Conservation (phyloP, 2,888 invertebrate species). For the Philopedon plagiatum region DNA sequence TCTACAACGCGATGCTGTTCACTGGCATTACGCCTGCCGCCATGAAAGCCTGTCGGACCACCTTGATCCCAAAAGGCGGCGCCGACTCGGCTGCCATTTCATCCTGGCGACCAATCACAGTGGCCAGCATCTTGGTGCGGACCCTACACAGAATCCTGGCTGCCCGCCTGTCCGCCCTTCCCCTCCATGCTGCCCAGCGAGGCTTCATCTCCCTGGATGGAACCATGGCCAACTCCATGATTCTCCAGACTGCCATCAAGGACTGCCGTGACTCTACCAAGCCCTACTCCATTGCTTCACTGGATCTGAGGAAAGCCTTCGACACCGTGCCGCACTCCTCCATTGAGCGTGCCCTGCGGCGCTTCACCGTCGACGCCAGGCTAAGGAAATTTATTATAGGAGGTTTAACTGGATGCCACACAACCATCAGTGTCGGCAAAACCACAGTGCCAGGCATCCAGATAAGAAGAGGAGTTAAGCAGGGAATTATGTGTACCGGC, state of each 20-base stretch:
- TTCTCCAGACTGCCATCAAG: slow-evolving; percentile 37
- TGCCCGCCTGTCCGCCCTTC: slow-evolving; percentile 7
- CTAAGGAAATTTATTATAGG: slow-evolving; percentile 29
- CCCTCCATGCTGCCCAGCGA: slow-evolving; percentile 38
- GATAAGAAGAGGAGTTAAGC: slow-evolving; percentile 45
- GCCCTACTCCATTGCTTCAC: slow-evolving; percentile 30
- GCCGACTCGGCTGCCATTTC: background rate
- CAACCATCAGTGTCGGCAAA: slow-evolving; percentile 8
- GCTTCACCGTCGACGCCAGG: slow-evolving; percentile 21
- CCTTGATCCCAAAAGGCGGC: slow-evolving; percentile 46
- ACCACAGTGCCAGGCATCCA: background rate
- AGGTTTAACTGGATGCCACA: slow-evolving; percentile 18
- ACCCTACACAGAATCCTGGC: slow-evolving; percentile 35
- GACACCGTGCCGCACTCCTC: slow-evolving; percentile 43
- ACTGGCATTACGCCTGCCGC: background rate
- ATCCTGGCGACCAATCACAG: slow-evolving; percentile 46
- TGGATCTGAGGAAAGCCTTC: slow-evolving; percentile 51
- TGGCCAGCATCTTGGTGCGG: slow-evolving; percentile 32
- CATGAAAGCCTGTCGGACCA: slow-evolving; percentile 27
- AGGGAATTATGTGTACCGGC: too few relatives aligned
- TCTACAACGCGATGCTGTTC: slow-evolving; percentile 37
- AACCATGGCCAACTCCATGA: slow-evolving; percentile 48
- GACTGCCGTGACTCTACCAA: background rate
- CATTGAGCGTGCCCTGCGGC: slow-evolving; percentile 35
- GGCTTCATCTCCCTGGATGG: slow-evolving; percentile 41